Evolutionary conservation across 2,113 vertebrate genomes (phyloP), one percentile per base, ranked within the genome.

Genomic region (Oryzias javanicus): DNA sequence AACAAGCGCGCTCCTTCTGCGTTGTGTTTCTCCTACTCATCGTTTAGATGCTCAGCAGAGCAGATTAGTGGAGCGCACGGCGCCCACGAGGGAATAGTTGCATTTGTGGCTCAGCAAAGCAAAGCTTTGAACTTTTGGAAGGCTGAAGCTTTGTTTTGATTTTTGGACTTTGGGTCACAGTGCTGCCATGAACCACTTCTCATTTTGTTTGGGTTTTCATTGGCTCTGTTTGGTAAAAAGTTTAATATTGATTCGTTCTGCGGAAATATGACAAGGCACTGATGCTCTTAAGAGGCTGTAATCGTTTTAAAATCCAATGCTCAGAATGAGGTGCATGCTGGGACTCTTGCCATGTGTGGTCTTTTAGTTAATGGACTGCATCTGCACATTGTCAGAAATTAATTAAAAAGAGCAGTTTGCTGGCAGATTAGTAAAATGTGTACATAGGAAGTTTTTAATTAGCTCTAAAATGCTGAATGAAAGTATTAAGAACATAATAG

Each of bases 41-140:
- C 66, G 45, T 41, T 64, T 50, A 67, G 67, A 68, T 2, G 49
- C 76, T 75, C 61, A 57, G 42, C 48, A 14, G 22, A 72, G 65
- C 76, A 82, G 80, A 79, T 86, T 79, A 85, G 66, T 75, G 59
- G 67, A 82, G 77, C 49, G 18, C 51, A 50, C 65, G 46, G 41
- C 25, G 10, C 35, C 78, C 71, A 59, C 65, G 1, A 53, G 78
- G 74, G 78, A 87, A 78, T 77, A 69, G 55, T 60, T 81, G 69
- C 64, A 41, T 80, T 80, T 67, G 58, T 81, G 66, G 70, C 72
- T 58, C 60, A 67, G 47, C 27, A 46, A 64, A 68, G 55, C 42
- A n/a, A 55, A 62, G 57, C 51, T 66, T 56, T 24, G 53, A 64
- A 79, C 67, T 64, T 74, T 44, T 50, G 72, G 72, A 64, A 79